Conservation (phyloP, 1,140 invertebrate species). For the Diuraphis noxia region DNA sequence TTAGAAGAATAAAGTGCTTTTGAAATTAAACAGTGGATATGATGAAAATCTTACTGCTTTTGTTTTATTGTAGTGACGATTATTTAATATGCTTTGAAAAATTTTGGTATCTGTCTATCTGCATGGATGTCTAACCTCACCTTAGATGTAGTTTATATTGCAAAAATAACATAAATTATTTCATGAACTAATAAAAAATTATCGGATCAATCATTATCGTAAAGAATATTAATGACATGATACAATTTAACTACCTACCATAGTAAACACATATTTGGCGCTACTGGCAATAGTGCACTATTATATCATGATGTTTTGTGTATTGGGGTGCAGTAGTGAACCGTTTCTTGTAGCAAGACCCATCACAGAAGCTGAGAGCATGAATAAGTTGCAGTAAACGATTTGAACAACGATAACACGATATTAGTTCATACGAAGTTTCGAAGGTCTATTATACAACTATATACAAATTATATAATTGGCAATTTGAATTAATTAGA, state of each 20-base stretch:
- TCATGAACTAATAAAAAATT: not conserved
- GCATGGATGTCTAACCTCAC: too few species aligned
- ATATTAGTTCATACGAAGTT: not conserved
- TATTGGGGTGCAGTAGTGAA: not conserved
- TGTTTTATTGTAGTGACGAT: too few species aligned
- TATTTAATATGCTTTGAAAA: too few species aligned
- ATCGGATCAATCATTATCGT: not conserved
- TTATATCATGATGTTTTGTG: too few species aligned
- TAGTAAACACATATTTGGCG: not conserved
- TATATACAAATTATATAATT: not conserved
- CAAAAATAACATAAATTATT: not conserved
- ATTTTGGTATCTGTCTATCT: too few species aligned
- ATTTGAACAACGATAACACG: not conserved
- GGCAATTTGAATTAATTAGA: not conserved
- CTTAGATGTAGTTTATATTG: not conserved
- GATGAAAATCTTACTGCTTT: too few species aligned
- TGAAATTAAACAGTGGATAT: too few species aligned
- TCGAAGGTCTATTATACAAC: too few species aligned
- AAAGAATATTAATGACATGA: not conserved
- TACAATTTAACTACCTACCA: not conserved
- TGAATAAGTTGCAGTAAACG: not conserved
- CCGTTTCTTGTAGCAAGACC: not conserved
- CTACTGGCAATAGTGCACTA: not conserved
- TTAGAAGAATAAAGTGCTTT: too few species aligned
- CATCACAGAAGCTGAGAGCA: not conserved